Evolutionary conservation across 2,113 vertebrate species (phyloP).

Genomic region (Notechis scutatus): DNA sequence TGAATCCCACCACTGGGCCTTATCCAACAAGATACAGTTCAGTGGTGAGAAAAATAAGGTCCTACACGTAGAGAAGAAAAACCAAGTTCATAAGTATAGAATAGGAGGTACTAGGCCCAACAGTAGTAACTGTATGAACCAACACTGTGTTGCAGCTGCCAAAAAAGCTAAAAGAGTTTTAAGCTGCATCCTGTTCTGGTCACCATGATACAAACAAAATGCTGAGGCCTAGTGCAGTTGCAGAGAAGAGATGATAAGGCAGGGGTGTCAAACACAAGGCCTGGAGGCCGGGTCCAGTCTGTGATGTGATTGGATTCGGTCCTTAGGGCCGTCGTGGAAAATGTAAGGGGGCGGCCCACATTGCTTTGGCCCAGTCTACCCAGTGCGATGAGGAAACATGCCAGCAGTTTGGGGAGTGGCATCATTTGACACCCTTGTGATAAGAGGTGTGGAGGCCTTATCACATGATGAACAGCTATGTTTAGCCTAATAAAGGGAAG

Average conservation of each 20-base stretch:
- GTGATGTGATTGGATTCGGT: no score
- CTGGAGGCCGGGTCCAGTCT: accelerated
- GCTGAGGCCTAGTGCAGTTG: neutral
- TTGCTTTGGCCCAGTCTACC: no score
- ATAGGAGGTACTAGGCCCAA: neutral
- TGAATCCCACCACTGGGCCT: no score
- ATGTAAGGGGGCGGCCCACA: no score
- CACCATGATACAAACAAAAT: neutral
- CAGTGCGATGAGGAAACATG: no score
- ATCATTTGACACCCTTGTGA: no score
- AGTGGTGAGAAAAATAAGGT: no score
- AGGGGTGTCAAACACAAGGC: neutral
- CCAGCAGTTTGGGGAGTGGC: no score
- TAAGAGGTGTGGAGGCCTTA: neutral
- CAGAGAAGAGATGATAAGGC: neutral
- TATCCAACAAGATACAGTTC: no score
- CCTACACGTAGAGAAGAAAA: no score
- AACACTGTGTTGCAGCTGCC: neutral
- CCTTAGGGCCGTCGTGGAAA: no score
- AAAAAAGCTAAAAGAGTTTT: neutral
- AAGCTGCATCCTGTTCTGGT: neutral
- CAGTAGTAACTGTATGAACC: neutral
- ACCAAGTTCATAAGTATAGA: no score
- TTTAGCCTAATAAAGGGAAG: neutral
- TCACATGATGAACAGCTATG: neutral